phyloP scores from a whole-genome alignment of 2,888 invertebrate species.

The Clepsis dumicolana region DNA sequence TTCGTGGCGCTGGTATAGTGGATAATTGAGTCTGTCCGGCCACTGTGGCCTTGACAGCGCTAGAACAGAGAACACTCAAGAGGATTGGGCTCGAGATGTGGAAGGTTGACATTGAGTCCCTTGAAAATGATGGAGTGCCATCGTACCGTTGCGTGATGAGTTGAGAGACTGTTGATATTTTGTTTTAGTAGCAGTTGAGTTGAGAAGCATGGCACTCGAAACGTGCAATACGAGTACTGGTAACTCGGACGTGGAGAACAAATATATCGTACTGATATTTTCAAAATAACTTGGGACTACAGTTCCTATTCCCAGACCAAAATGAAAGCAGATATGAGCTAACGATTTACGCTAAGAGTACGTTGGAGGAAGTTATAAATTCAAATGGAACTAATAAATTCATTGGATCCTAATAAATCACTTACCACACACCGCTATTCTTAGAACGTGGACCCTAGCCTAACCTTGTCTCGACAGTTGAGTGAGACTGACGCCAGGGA shows the following conservation, averaged over 20 bases:
- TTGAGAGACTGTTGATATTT: constrained; percentile 18
- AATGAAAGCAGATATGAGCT: background rate
- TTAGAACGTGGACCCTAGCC: constrained; percentile 49
- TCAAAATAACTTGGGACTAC: background rate
- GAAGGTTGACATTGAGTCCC: constrained; percentile 29
- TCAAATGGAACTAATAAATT: constrained; percentile 26
- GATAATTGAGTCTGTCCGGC: constrained; percentile 63
- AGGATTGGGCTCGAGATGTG: constrained; percentile 32
- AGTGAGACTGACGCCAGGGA: constrained; percentile 49
- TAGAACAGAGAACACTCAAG: constrained; percentile 27
- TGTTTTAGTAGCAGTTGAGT: background rate
- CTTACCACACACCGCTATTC: constrained; percentile 46
- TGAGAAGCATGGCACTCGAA: background rate
- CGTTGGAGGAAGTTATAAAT: constrained; percentile 16
- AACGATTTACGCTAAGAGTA: background rate
- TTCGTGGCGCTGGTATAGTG: constrained; percentile 54
- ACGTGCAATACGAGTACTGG: background rate
- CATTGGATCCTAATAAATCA: constrained; percentile 31
- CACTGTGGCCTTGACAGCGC: constrained; percentile 57
- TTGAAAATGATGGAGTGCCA: constrained; percentile 15
- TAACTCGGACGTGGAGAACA: background rate
- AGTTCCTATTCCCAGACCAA: background rate
- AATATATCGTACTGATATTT: background rate
- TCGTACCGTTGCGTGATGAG: constrained; percentile 15
- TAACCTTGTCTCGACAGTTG: constrained; percentile 54